phyloP scores from a whole-genome alignment of 2,888 invertebrate species.

The Lycocerus yunnanus region DNA sequence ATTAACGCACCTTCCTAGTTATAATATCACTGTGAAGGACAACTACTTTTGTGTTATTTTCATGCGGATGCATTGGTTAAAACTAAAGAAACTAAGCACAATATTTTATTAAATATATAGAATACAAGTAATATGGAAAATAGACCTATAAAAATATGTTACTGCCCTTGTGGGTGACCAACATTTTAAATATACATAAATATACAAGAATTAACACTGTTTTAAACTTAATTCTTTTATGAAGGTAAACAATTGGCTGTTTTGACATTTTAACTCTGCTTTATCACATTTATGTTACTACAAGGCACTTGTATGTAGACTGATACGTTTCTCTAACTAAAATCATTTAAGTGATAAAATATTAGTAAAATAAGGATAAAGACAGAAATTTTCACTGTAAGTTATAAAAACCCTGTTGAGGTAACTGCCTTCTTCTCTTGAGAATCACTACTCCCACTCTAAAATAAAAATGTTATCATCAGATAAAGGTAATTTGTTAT shows the following conservation, averaged over 20 bases:
- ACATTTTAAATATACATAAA: not conserved
- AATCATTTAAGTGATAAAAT: not conserved
- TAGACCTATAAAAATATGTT: constrained; percentile 11
- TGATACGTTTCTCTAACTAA: not conserved
- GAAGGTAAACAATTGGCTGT: not conserved
- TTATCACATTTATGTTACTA: not conserved
- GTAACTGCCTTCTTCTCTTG: not conserved
- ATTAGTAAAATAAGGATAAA: not conserved
- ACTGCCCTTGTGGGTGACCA: not conserved
- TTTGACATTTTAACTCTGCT: not conserved
- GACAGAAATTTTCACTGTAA: not conserved
- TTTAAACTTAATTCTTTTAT: not conserved
- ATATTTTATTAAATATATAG: constrained; percentile 10
- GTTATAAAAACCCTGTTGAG: not conserved
- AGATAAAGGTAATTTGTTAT: not conserved
- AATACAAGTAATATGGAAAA: constrained; percentile 4
- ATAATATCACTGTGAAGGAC: too few relatives aligned
- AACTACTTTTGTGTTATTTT: too few relatives aligned
- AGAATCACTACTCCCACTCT: constrained; percentile 7
- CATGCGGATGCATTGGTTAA: too few relatives aligned
- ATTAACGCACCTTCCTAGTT: too few relatives aligned
- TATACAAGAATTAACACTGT: not conserved
- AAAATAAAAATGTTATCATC: not conserved
- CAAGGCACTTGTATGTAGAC: not conserved
- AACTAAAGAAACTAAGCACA: not conserved